Conservation (phyloP, 1,140 invertebrate genomes). For the Trichonephila inaurata region DNA sequence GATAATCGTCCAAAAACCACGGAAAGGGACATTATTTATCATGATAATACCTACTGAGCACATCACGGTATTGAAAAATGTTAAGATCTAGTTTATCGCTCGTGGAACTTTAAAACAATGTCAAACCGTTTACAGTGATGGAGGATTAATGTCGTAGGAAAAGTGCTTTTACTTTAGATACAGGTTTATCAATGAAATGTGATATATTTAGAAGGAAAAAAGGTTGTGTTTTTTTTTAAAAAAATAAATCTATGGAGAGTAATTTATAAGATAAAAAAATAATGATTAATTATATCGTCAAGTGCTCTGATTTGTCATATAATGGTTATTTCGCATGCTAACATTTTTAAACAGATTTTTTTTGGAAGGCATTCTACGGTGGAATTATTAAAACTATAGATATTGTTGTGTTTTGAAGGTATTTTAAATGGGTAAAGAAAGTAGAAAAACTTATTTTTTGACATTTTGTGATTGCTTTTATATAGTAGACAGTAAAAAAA, state of each 20-base stretch:
- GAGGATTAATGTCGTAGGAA: slow-evolving; percentile 38
- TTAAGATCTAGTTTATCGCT: slow-evolving; percentile 58
- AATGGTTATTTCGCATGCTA: background rate
- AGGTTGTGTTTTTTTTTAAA: background rate
- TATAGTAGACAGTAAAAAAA: too few relatives aligned
- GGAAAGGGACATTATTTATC: slow-evolving; percentile 59
- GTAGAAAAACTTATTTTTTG: background rate
- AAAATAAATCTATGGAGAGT: background rate
- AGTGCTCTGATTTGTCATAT: background rate
- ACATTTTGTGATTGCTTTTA: background rate
- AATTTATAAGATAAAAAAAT: slow-evolving; percentile 10
- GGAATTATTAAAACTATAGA: background rate
- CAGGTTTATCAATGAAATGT: slow-evolving; percentile 53
- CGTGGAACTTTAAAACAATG: slow-evolving; percentile 48
- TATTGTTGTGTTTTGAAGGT: background rate
- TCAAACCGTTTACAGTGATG: slow-evolving; percentile 19
- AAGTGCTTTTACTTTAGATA: slow-evolving; percentile 56
- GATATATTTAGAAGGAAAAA: background rate
- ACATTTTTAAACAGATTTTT: background rate
- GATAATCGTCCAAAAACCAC: slow-evolving; percentile 25
- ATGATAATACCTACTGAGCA: slow-evolving; percentile 59
- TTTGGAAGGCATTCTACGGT: background rate
- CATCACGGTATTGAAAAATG: slow-evolving; percentile 50
- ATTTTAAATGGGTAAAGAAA: too few relatives aligned
- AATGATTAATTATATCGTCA: slow-evolving; percentile 7